Conservation (phyloP, 2,888 invertebrate species). For the Xiphydria camelus region DNA sequence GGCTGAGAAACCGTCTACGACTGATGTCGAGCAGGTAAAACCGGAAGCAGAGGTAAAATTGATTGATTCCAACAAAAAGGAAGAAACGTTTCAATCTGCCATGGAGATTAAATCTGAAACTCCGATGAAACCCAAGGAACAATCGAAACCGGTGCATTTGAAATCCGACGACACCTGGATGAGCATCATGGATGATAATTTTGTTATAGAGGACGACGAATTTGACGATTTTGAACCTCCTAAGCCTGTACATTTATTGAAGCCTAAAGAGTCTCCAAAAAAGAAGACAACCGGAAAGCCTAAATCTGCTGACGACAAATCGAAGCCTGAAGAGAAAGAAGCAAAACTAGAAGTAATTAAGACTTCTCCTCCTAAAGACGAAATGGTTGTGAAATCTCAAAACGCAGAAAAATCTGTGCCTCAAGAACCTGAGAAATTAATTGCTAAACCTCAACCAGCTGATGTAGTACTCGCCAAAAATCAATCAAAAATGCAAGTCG, state of each 20-base stretch:
- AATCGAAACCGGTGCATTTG: conserved; percentile 15
- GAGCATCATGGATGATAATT: conserved; percentile 42
- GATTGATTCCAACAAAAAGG: no score
- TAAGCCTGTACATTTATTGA: not conserved
- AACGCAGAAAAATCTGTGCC: not conserved
- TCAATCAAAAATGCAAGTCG: not conserved
- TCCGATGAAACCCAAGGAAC: conserved; percentile 15
- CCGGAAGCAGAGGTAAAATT: conserved; percentile 1
- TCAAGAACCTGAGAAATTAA: conserved; percentile 2
- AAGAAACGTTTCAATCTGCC: conserved; percentile 1
- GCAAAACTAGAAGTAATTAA: conserved; percentile 2
- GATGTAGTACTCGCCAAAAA: not conserved
- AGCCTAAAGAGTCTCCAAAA: no score
- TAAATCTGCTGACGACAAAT: conserved; percentile 33
- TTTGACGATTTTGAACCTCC: not conserved
- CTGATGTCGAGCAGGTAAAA: conserved; percentile 10
- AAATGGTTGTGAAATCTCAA: not conserved
- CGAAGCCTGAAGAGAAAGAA: conserved; percentile 6
- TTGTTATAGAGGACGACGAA: conserved; percentile 10
- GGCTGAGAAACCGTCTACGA: conserved; percentile 3
- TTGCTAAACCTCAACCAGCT: no score
- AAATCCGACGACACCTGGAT: conserved; percentile 29
- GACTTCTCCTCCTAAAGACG: not conserved
- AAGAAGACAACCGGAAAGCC: conserved; percentile 7
- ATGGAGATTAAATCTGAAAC: conserved; percentile 9